A percentile compares a stretch with the other conserved stretches of the same genome.
These are phyloP conservation scores for Lasioglossum figueresi DNA, from an alignment of 2,888 invertebrate genomes.

Conservation along the genomic window DNA sequence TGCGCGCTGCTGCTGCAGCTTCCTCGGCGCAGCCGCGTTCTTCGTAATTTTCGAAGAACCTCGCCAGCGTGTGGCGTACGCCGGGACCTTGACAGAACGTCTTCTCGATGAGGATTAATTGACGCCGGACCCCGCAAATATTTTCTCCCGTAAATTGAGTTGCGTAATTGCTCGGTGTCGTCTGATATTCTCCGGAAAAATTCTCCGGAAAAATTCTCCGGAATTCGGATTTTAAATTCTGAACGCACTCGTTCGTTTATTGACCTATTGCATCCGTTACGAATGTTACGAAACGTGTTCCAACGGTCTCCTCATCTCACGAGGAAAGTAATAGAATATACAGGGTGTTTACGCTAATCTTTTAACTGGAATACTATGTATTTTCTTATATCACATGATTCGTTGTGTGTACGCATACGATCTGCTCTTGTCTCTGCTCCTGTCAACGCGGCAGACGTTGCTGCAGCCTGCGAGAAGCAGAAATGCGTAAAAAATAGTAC, in stretches of 20 bases:
- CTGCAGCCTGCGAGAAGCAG: too few relatives aligned
- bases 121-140: slow-evolving; percentile 18
- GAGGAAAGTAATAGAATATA: neutral
- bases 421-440: too few relatives aligned
- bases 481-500: too few relatives aligned
- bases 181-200: neutral
- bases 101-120: slow-evolving; percentile 42
- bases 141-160: slow-evolving; percentile 21
- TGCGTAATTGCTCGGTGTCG: slow-evolving; percentile 12
- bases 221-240: neutral
- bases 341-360: too few relatives aligned
- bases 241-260: neutral
- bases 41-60: slow-evolving; percentile 23
- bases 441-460: too few relatives aligned
- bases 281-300: neutral
- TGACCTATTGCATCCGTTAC: neutral
- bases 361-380: too few relatives aligned
- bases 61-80: neutral
- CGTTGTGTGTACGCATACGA: too few relatives aligned
- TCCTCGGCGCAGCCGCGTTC: neutral
- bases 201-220: too few relatives aligned
- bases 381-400: too few relatives aligned
- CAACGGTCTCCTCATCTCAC: neutral
- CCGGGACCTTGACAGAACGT: slow-evolving; percentile 38
- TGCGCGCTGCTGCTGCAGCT: neutral